phyloP scores from a whole-genome alignment of 2,888 invertebrate genomes.

The Tinea semifulvella region DNA sequence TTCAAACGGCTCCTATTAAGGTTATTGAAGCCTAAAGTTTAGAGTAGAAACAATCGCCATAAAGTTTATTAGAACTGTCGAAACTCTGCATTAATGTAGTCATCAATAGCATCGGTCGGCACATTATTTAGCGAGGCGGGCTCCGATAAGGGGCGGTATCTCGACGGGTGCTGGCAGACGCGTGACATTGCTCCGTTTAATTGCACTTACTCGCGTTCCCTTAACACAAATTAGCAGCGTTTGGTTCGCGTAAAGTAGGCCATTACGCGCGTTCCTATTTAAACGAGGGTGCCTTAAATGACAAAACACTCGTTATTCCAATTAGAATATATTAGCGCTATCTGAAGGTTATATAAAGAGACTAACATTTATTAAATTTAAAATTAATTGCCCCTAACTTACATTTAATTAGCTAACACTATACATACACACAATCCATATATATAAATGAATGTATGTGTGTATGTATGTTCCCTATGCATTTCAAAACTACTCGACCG shows the following conservation, averaged over 20 bases:
- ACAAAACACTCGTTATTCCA: slow-evolving; percentile 54
- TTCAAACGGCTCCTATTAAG: slow-evolving; percentile 7
- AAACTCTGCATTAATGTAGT: slow-evolving; percentile 20
- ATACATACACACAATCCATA: no score
- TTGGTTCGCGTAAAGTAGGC: slow-evolving; percentile 51
- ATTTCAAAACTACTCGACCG: no score
- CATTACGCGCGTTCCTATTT: slow-evolving; percentile 51
- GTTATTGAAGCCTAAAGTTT: slow-evolving; percentile 9
- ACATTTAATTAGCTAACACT: no score
- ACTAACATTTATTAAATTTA: no score
- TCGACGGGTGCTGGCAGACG: slow-evolving; percentile 22
- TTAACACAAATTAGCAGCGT: slow-evolving; percentile 57
- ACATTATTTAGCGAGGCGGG: slow-evolving; percentile 19
- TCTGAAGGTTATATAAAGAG: no score
- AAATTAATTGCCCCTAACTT: no score
- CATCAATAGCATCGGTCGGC: slow-evolving; percentile 18
- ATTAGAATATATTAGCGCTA: slow-evolving; percentile 48
- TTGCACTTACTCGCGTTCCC: slow-evolving; percentile 47
- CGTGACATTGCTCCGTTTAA: slow-evolving; percentile 47
- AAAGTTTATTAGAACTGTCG: slow-evolving; percentile 12
- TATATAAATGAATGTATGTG: no score
- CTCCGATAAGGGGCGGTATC: slow-evolving; percentile 37
- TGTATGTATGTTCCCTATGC: no score
- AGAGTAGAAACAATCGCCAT: slow-evolving; percentile 12
- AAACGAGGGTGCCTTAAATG: slow-evolving; percentile 47